Conservation (phyloP, 2,113 vertebrate genomes). For the Apodemus sylvaticus region DNA sequence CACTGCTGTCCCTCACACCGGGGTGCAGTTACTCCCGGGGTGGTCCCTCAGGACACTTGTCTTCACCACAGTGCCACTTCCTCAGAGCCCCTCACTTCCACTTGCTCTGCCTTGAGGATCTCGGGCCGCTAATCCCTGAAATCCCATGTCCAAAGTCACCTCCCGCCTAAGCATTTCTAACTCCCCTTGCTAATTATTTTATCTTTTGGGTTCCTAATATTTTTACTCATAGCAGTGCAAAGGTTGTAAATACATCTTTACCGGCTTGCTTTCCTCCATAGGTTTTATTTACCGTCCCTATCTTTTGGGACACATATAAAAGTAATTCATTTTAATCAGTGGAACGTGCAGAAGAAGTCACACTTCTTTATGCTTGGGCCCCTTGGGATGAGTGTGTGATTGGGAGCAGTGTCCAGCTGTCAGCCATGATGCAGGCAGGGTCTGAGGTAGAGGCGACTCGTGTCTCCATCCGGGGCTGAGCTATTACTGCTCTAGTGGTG, state of each 20-base stretch:
- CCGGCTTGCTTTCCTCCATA: neutral
- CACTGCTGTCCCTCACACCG: neutral
- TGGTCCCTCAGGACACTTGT: neutral
- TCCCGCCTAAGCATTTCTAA: neutral
- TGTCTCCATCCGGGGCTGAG: neutral
- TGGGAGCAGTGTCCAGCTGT: neutral
- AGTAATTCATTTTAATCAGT: neutral
- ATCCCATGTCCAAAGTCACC: neutral
- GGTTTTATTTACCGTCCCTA: neutral
- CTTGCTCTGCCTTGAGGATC: neutral
- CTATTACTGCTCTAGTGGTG: neutral
- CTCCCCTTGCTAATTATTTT: neutral
- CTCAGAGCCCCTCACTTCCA: neutral
- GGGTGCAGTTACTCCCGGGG: neutral
- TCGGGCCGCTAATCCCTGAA: neutral
- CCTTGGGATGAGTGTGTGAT: neutral
- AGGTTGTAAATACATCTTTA: neutral
- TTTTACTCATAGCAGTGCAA: neutral
- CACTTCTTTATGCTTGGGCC: neutral
- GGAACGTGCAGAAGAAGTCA: conserved; percentile 19
- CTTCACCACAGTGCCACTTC: neutral
- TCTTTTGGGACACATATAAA: neutral
- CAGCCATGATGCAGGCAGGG: neutral
- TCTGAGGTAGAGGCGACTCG: neutral
- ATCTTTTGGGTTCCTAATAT: neutral